Percentiles rank a stretch among this genome's conserved stretches.
phyloP scores from a whole-genome alignment of 2,797 vertebrate genomes.

The Sparidentex hasta region DNA sequence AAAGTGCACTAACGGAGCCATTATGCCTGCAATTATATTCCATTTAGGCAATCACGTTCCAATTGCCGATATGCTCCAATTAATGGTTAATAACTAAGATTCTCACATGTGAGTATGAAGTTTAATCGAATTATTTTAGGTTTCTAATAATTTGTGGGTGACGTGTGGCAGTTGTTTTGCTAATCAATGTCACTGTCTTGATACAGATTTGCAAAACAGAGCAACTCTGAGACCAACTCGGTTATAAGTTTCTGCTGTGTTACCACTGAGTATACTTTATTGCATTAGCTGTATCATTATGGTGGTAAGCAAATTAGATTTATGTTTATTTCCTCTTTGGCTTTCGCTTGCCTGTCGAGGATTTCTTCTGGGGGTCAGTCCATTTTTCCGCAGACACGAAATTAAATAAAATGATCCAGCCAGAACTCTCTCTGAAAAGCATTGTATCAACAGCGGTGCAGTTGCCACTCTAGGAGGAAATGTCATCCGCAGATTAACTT shows the following conservation, averaged over 20 bases:
- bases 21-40: conserved; percentile 70
- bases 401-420: conserved; percentile 38
- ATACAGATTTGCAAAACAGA: background rate
- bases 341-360: conserved; percentile 13
- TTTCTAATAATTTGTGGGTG: background rate
- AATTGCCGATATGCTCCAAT: conserved; percentile 65
- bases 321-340: conserved; percentile 42
- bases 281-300: conserved; percentile 37
- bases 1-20: conserved; percentile 69
- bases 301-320: conserved; percentile 39
- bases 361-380: conserved; percentile 21
- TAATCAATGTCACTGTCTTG: background rate
- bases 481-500: conserved; percentile 3
- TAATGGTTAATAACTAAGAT: conserved; percentile 61
- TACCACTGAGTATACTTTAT: conserved; percentile 25
- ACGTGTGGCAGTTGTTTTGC: background rate
- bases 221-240: background rate
- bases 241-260: background rate
- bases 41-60: conserved; percentile 66
- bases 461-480: conserved; percentile 6
- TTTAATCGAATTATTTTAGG: conserved; percentile 4
- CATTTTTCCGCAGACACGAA: conserved; percentile 33
- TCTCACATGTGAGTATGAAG: conserved; percentile 18
- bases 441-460: conserved; percentile 5
- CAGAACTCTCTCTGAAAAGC: conserved; percentile 28